phyloP scores from a whole-genome alignment of 2,113 vertebrate genomes.

The Picathartes gymnocephalus region DNA sequence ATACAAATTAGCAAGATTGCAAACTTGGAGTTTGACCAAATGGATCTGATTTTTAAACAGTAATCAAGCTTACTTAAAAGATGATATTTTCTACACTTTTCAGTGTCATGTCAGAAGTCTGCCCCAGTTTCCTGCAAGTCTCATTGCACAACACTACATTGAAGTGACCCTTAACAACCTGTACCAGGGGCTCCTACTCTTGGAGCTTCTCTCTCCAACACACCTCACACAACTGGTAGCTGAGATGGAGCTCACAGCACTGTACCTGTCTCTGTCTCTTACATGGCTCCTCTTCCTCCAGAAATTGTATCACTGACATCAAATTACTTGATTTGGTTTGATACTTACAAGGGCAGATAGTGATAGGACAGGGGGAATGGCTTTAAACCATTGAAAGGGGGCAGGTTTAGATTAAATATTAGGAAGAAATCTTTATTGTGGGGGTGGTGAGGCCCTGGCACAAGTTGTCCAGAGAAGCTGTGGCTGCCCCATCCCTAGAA shows the following conservation, averaged over 20 bases:
- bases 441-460: not conserved
- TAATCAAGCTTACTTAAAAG: not conserved
- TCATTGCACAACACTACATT: rapidly evolving
- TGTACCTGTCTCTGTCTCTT: not conserved
- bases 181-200: not conserved
- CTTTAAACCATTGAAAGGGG: not conserved
- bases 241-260: not conserved
- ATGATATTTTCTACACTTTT: not conserved
- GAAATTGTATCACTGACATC: not conserved
- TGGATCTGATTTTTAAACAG: not conserved
- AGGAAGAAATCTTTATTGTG: not conserved
- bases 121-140: not conserved
- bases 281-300: not conserved
- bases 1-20: conserved; percentile 12
- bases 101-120: not conserved
- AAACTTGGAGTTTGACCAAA: not conserved
- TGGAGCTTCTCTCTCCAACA: not conserved
- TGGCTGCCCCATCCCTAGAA: not conserved
- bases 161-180: not conserved
- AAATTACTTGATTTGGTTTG: not conserved
- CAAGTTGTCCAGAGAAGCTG: not conserved
- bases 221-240: not conserved
- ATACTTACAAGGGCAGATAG: not conserved
- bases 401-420: not conserved
- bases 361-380: not conserved